Evolutionary conservation across 2,113 vertebrate species (phyloP), one percentile per base, ranked within the genome.

Genomic region (Rousettus leschenaultii): DNA sequence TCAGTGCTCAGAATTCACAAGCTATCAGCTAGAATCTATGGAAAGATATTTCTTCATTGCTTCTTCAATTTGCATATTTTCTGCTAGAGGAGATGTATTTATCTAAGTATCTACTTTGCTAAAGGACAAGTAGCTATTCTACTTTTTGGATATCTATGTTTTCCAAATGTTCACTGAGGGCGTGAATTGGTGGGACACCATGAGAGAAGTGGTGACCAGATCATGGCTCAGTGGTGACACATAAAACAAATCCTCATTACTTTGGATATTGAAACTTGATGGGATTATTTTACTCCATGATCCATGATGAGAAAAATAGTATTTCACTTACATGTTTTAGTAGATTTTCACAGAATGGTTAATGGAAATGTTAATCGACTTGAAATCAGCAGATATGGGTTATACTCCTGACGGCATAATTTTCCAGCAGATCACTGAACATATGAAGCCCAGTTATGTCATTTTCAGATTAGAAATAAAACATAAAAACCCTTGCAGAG

Each of bases 381-480:
- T 63, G 43, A 83, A 89, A 43, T 89, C 6, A 86, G 75, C 48
- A 70, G 18, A 74, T 66, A 35, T 11, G 5, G 26, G 35, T 63
- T 65, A 66, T 2, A 35, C 5, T 92, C n/a, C 55, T 84, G 74
- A 94, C 9, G 59, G 35, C 16, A 43, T 65, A 57, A 26, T 48
- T 88, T 94, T 75, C 53, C 12, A 65, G 57, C 28, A 61, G 38
- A 57, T 91, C 22, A 11, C 66, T 45, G 45, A 91, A 15, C 43
- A 9, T 6, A 6, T 19, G 16, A 74, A 74, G 11, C 0, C 38
- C 19, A 71, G n/a, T n/a, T 65, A 65, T 63, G 26, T 92, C 57
- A 79, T 45, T 95, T 79, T 83, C 48, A 85, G 45, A 51, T 93
- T 13, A 74, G 63, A 43, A 91, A 45, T 68, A 79, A 94, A 90